Percentiles rank a stretch among this genome's conserved stretches.
phyloP scores from a whole-genome alignment of 2,888 invertebrate genomes.

The Carterocephalus palaemon region DNA sequence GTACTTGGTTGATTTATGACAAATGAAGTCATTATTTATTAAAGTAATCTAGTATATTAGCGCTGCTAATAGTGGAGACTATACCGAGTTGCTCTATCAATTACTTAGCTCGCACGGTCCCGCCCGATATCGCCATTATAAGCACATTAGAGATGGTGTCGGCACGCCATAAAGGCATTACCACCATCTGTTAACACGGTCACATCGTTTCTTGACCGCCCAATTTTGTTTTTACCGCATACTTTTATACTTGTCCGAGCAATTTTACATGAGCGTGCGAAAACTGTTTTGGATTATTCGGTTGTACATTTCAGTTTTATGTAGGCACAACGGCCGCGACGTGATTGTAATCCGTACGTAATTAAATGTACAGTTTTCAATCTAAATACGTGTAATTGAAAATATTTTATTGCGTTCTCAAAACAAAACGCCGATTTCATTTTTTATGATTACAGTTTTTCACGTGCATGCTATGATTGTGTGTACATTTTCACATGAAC shows the following conservation, averaged over 20 bases:
- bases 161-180: constrained; percentile 73
- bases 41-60: constrained; percentile 45
- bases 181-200: constrained; percentile 69
- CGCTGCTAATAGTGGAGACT: constrained; percentile 54
- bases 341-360: constrained; percentile 34
- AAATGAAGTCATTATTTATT: constrained; percentile 37
- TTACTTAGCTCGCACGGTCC: constrained; percentile 66
- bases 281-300: constrained; percentile 48
- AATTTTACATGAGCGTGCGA: constrained; percentile 62
- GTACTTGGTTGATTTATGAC: constrained; percentile 24
- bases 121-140: constrained; percentile 69
- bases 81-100: constrained; percentile 66
- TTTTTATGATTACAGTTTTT: constrained; percentile 7
- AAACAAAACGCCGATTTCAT: neutral
- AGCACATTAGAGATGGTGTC: constrained; percentile 67
- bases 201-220: constrained; percentile 67
- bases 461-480: constrained; percentile 9
- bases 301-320: constrained; percentile 45
- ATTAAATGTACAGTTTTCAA: constrained; percentile 44
- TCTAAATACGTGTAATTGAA: constrained; percentile 38
- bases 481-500: neutral
- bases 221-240: constrained; percentile 66
- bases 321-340: constrained; percentile 42
- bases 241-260: constrained; percentile 46
- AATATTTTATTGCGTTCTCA: constrained; percentile 29